Conservation (phyloP, 2,797 vertebrate genomes). For the Alectoris magna region DNA sequence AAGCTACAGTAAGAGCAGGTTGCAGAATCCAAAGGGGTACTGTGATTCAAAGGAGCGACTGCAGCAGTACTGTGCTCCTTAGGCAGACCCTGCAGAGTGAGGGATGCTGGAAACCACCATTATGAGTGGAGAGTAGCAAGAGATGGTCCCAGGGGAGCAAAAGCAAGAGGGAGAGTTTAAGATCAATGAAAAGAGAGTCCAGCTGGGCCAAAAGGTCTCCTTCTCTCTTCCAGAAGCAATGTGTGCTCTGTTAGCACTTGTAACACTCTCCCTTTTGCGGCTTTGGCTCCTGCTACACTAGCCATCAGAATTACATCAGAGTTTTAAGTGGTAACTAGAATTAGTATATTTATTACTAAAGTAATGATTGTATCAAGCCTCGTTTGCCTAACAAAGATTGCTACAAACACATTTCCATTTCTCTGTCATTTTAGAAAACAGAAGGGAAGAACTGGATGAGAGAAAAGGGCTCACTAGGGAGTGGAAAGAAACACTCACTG, state of each 20-base stretch:
- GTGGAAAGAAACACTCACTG: constrained; percentile 24
- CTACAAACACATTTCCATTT: constrained; percentile 68
- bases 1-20: neutral
- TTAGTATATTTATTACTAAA: neutral
- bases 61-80: rapidly evolving
- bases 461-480: constrained; percentile 11
- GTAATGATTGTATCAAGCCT: neutral
- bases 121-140: neutral
- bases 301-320: neutral
- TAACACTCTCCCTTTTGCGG: neutral
- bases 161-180: neutral
- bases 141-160: neutral
- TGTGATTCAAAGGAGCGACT: rapidly evolving
- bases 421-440: constrained; percentile 59
- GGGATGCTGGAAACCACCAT: neutral
- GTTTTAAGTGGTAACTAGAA: neutral
- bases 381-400: neutral
- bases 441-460: constrained; percentile 1
- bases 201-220: neutral
- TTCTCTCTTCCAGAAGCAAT: neutral
- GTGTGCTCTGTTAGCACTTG: neutral
- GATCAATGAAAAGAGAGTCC: neutral
- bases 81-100: neutral
- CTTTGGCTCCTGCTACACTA: neutral
- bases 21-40: rapidly evolving